Conservation (phyloP, 2,797 vertebrate species). For the Myotis myotis region DNA sequence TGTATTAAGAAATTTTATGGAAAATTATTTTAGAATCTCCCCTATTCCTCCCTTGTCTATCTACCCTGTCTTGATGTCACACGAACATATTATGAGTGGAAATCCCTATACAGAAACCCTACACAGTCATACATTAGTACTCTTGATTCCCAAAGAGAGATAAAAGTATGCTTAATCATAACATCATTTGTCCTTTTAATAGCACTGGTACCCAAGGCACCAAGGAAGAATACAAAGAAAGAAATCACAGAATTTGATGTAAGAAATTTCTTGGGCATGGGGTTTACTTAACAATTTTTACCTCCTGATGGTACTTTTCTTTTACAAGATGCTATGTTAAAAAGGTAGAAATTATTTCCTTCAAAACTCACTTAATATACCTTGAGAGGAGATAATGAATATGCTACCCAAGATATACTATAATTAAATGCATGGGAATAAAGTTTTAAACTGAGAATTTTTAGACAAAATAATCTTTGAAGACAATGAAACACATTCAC, state of each 20-base stretch:
- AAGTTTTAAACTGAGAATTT: neutral
- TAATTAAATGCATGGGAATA: neutral
- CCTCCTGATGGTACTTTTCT: neutral
- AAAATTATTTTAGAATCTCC: constrained; percentile 15
- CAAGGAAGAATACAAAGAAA: neutral
- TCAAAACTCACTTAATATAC: neutral
- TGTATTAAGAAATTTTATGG: neutral
- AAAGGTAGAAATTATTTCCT: neutral
- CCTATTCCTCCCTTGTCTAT: neutral
- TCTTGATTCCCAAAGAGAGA: neutral
- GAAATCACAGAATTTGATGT: neutral
- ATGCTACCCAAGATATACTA: neutral
- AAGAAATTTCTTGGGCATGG: neutral
- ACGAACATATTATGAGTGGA: neutral
- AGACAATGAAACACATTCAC: neutral
- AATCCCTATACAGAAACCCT: neutral
- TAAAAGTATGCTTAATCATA: neutral
- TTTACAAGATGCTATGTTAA: neutral
- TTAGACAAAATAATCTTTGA: neutral
- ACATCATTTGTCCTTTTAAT: neutral
- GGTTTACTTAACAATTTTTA: neutral
- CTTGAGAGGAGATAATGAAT: neutral
- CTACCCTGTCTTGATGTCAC: neutral
- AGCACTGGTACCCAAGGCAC: neutral
- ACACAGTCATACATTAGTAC: neutral